A percentile compares a stretch with the other conserved stretches of the same genome.
Conservation (phyloP, 2,113 vertebrate genomes). For the Miniopterus natalensis region DNA sequence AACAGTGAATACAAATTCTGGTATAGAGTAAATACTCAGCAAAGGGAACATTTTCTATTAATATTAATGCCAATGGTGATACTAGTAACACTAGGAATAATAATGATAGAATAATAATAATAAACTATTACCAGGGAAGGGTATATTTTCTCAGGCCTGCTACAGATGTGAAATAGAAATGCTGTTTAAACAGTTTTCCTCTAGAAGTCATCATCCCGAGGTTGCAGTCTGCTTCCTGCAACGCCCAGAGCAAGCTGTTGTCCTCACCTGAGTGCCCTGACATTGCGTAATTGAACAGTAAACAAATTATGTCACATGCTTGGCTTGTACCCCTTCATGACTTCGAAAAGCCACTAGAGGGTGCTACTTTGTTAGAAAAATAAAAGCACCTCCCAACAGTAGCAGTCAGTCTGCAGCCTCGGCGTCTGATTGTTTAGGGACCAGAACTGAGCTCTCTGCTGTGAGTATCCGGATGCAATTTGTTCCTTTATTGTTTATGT, state of each 20-base stretch:
- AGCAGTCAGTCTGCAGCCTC: slow-evolving; percentile 72
- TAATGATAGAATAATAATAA: not conserved
- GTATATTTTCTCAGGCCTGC: not conserved
- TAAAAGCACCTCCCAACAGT: slow-evolving; percentile 51
- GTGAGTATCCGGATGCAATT: slow-evolving; percentile 76
- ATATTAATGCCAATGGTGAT: not conserved
- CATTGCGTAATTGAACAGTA: slow-evolving; percentile 72
- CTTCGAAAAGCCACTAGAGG: slow-evolving; percentile 76
- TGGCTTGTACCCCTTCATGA: not conserved
- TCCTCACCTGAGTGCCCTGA: slow-evolving; percentile 65
- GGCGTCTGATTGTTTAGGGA: slow-evolving; percentile 73
- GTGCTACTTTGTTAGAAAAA: slow-evolving; percentile 81
- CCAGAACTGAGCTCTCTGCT: slow-evolving; percentile 70
- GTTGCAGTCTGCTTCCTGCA: not conserved
- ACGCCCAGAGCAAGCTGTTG: slow-evolving; percentile 33
- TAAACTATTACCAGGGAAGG: not conserved
- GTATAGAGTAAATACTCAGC: not conserved
- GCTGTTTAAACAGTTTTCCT: slow-evolving; percentile 1
- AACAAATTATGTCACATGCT: slow-evolving; percentile 80
- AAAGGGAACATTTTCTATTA: slow-evolving; percentile 5
- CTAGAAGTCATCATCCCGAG: not conserved
- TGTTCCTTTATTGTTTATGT: slow-evolving; percentile 74
- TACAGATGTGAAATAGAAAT: not conserved
- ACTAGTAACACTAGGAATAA: not conserved
- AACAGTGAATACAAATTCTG: not conserved